Evolutionary conservation across 1,140 invertebrate species (phyloP).

Genomic region (Ostrea edulis): DNA sequence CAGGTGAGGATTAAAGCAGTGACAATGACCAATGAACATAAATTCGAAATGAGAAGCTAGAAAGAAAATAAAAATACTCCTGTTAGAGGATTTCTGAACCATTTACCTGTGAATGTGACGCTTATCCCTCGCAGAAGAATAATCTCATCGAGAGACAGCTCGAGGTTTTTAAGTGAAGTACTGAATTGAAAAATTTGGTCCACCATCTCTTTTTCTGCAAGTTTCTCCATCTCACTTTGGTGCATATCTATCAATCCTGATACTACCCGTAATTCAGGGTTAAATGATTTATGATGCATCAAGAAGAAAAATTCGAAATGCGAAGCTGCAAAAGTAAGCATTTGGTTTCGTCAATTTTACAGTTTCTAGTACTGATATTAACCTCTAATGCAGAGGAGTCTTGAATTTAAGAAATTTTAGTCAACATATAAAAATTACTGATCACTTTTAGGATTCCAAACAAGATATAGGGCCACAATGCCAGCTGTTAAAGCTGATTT

Average conservation of each 20-base stretch:
- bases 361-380: too few species aligned
- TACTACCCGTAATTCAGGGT: conserved; percentile 55
- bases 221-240: conserved; percentile 53
- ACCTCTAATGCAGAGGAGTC: too few species aligned
- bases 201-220: conserved; percentile 57
- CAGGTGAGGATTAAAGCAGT: conserved; percentile 31
- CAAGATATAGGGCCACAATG: too few species aligned
- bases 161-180: conserved; percentile 47
- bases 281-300: conserved; percentile 52
- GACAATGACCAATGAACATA: conserved; percentile 32
- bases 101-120: conserved; percentile 60
- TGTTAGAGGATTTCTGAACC: neutral
- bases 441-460: too few species aligned
- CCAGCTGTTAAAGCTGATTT: too few species aligned
- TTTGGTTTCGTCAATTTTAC: too few species aligned
- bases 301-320: conserved; percentile 66
- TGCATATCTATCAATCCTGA: conserved; percentile 58
- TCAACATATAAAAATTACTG: too few species aligned
- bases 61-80: neutral
- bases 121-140: conserved; percentile 59
- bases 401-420: too few species aligned
- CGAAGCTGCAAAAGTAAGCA: conserved; percentile 53
- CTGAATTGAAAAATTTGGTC: conserved; percentile 55
- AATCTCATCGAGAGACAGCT: conserved; percentile 59
- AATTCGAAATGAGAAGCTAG: conserved; percentile 23